Conservation (phyloP, 2,888 invertebrate species). For the Epinotia bilunana region DNA sequence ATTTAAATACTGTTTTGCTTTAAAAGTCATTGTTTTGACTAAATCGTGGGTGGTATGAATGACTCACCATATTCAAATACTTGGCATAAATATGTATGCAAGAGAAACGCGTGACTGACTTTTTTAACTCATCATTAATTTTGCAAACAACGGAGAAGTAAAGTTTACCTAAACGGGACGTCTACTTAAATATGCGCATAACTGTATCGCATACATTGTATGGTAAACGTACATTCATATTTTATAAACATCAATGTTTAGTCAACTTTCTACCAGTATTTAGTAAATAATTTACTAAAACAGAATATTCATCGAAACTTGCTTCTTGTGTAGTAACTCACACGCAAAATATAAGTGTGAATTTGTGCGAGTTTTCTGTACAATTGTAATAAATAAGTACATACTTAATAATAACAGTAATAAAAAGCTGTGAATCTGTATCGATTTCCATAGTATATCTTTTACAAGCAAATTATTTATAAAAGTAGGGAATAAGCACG, state of each 20-base stretch:
- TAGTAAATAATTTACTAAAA: conserved; percentile 3
- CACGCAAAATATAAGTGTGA: background rate
- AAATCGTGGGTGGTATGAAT: conserved; percentile 38
- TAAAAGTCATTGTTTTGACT: conserved; percentile 32
- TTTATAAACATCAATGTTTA: conserved; percentile 20
- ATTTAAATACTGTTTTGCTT: background rate
- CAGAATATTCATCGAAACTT: background rate
- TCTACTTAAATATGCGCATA: conserved; percentile 74
- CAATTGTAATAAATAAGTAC: too few species aligned
- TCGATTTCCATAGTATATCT: too few species aligned
- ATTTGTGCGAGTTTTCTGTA: background rate
- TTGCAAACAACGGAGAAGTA: conserved; percentile 60
- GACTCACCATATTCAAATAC: conserved; percentile 43
- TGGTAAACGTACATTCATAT: conserved; percentile 62
- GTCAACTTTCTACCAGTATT: conserved; percentile 19
- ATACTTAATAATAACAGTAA: too few species aligned
- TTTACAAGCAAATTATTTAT: too few species aligned
- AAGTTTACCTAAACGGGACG: conserved; percentile 55
- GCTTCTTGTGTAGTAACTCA: background rate
- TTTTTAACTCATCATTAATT: conserved; percentile 63
- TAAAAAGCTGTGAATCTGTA: too few species aligned
- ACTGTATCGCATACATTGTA: conserved; percentile 61
- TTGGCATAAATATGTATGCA: conserved; percentile 61
- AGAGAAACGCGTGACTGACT: conserved; percentile 54
- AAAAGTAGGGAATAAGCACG: too few species aligned